phyloP scores from a whole-genome alignment of 2,888 invertebrate species.

The Polymixis flavicincta region DNA sequence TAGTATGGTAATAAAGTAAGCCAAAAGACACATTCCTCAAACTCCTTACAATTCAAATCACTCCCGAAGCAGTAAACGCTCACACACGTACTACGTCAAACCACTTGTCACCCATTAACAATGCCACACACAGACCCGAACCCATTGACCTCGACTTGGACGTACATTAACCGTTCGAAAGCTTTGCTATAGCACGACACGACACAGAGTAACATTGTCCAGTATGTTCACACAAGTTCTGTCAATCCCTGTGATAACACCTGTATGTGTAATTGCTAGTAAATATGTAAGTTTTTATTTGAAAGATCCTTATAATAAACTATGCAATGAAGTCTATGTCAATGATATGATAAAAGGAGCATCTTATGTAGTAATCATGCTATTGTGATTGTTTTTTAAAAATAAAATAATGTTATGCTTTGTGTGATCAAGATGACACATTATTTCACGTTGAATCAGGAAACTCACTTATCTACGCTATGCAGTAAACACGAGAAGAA shows the following conservation, averaged over 20 bases:
- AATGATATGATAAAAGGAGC: not conserved
- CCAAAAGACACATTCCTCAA: slow-evolving; percentile 20
- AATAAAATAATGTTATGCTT: not conserved
- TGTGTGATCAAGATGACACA: not conserved
- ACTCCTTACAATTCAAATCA: slow-evolving; percentile 24
- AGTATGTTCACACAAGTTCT: not conserved
- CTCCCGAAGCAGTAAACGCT: slow-evolving; percentile 17
- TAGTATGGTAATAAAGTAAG: not conserved
- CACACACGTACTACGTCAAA: slow-evolving; percentile 20
- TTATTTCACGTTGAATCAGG: not conserved
- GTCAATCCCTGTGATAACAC: not conserved
- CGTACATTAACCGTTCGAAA: slow-evolving; percentile 46
- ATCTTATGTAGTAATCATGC: too few relatives aligned
- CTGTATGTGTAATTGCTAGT: not conserved
- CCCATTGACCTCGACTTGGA: slow-evolving; percentile 59
- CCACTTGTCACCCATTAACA: slow-evolving; percentile 54
- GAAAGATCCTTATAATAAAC: not conserved
- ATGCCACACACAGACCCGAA: slow-evolving; percentile 45
- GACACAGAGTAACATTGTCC: slow-evolving; percentile 24
- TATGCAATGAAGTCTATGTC: not conserved
- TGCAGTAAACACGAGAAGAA: not conserved
- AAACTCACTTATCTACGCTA: not conserved
- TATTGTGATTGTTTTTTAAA: not conserved
- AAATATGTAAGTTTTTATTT: not conserved
- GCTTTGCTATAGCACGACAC: slow-evolving; percentile 28